A percentile compares a stretch with the other conserved stretches of the same genome.
Conservation (phyloP, 2,113 vertebrate genomes). For the Dermatemys mawii region DNA sequence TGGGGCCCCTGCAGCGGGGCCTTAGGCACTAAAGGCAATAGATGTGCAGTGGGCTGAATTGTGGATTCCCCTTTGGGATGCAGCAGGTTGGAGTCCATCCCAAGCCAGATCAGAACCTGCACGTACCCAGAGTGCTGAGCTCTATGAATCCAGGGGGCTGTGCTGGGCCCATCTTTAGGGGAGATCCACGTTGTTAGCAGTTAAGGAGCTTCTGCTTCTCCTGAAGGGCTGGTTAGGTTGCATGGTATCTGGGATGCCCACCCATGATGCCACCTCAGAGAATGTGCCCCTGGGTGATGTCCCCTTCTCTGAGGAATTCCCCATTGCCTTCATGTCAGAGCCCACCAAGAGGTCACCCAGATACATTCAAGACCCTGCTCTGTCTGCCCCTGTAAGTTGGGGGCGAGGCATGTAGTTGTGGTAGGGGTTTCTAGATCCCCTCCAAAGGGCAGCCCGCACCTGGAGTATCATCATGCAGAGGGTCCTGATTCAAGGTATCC, state of each 20-base stretch:
- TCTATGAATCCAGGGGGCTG: background rate
- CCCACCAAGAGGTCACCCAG: background rate
- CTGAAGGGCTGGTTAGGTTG: background rate
- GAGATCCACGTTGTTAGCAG: background rate
- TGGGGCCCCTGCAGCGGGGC: too few species aligned
- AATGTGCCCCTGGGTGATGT: background rate
- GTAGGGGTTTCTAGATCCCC: background rate
- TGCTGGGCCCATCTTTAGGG: background rate
- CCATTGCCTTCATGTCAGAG: background rate
- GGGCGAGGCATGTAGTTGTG: background rate
- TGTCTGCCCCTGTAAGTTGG: background rate
- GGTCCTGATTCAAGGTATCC: background rate
- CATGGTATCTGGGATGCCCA: background rate
- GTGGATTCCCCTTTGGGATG: too few species aligned
- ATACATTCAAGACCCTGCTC: background rate
- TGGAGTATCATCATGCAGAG: background rate
- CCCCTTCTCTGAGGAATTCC: background rate
- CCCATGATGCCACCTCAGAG: background rate
- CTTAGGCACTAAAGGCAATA: too few species aligned
- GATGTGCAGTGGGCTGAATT: too few species aligned
- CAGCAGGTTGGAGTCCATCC: too few species aligned
- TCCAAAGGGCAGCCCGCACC: background rate
- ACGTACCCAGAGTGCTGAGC: background rate
- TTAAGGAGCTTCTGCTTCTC: background rate
- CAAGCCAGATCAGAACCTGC: background rate